These are phyloP conservation scores for Phorcus lineatus DNA, from an alignment of 2,888 invertebrate genomes.

Conservation along the genomic window DNA sequence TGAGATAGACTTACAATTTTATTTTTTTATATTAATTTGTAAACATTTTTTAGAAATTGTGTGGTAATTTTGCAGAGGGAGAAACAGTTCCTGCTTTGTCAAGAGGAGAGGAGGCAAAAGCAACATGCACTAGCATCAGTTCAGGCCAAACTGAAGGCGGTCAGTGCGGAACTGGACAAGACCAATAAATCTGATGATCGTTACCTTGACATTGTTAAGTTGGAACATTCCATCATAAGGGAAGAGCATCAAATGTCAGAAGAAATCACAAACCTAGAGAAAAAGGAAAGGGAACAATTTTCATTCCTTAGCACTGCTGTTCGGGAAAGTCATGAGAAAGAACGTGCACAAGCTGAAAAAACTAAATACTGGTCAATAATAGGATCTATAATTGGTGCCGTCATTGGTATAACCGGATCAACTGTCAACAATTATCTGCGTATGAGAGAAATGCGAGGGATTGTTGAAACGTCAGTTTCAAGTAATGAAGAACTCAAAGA, in stretches of 20 bases:
- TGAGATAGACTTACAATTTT: too few relatives aligned
- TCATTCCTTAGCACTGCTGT: constrained; percentile 85
- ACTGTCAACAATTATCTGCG: constrained; percentile 82
- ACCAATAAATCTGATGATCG: constrained; percentile 86
- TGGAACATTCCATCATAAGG: constrained; percentile 77
- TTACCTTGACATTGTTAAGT: constrained; percentile 84
- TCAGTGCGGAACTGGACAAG: constrained; percentile 86
- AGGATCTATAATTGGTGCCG: constrained; percentile 82
- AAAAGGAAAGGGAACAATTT: constrained; percentile 84
- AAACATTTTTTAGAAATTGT: too few relatives aligned
- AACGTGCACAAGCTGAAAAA: constrained; percentile 86
- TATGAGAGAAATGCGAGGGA: constrained; percentile 81
- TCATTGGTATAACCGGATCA: constrained; percentile 82
- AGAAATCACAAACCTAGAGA: constrained; percentile 82
- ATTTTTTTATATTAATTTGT: too few relatives aligned
- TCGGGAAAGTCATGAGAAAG: constrained; percentile 88
- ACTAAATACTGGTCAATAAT: constrained; percentile 90
- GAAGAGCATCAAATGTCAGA: constrained; percentile 76
- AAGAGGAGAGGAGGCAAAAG: constrained; percentile 62
- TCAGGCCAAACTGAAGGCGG: constrained; percentile 79
- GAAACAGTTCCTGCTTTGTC: constrained; percentile 60
- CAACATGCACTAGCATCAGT: constrained; percentile 60
- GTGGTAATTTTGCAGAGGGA: constrained; percentile 65
- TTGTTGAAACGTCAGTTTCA: constrained; percentile 77
- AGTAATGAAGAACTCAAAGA: constrained; percentile 48